Percentiles rank a stretch among this genome's conserved stretches.
These are phyloP conservation scores for Trilocha varians DNA, from an alignment of 2,888 invertebrate genomes.

Conservation along the genomic window DNA sequence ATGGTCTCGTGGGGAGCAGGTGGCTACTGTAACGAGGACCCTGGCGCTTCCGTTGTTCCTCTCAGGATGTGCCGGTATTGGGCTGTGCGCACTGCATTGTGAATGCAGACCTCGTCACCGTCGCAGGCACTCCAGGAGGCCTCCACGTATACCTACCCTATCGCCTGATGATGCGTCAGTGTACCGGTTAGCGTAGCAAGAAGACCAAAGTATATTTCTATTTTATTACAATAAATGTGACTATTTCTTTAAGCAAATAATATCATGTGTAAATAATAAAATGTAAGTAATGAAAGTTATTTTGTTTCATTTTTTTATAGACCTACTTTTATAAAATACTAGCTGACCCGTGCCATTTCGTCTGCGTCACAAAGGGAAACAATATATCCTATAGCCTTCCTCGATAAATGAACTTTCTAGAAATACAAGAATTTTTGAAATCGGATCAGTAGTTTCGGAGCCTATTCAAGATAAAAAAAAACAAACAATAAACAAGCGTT, in stretches of 20 bases:
- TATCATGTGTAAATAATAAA: neutral
- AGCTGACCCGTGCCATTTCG: no score
- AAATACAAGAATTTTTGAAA: no score
- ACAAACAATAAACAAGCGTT: no score
- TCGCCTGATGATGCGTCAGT: conserved; percentile 70
- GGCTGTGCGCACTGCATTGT: conserved; percentile 89
- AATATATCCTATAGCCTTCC: no score
- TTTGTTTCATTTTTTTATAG: neutral
- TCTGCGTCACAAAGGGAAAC: no score
- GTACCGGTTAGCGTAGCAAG: conserved; percentile 49
- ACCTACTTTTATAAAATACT: no score
- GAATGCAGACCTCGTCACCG: conserved; percentile 84
- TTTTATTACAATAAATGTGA: neutral
- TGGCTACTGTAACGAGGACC: conserved; percentile 86
- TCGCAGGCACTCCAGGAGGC: conserved; percentile 76
- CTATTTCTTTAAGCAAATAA: neutral
- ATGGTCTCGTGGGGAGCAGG: conserved; percentile 87
- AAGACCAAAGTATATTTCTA: neutral
- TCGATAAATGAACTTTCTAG: no score
- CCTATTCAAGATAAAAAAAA: no score
- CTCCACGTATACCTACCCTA: conserved; percentile 74
- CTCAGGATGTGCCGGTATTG: conserved; percentile 87
- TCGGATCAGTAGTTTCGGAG: no score
- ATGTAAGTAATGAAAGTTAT: neutral
- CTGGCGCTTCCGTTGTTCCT: conserved; percentile 88